These are phyloP conservation scores for Cyphomyrmex costatus DNA, from an alignment of 1,140 invertebrate species.

Conservation along the genomic window DNA sequence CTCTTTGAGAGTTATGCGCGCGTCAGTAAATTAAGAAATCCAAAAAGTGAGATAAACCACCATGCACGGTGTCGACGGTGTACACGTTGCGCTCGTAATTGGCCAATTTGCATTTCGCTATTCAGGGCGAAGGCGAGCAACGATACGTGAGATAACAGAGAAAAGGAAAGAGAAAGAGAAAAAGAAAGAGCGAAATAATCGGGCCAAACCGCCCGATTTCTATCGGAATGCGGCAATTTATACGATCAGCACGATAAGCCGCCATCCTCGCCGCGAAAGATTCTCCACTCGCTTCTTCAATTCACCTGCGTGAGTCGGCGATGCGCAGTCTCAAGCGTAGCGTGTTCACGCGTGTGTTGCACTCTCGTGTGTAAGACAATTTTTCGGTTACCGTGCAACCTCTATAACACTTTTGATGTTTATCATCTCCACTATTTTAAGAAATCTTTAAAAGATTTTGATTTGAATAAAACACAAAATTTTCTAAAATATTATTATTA, in stretches of 20 bases:
- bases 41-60: constrained; percentile 2
- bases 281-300: constrained; percentile 30
- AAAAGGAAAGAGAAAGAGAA: background rate
- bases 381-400: background rate
- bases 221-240: constrained; percentile 68
- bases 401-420: background rate
- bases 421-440: background rate
- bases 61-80: constrained; percentile 34
- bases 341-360: background rate
- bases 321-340: constrained; percentile 15
- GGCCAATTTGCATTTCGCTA: constrained; percentile 65
- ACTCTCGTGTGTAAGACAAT: background rate
- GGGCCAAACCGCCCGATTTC: constrained; percentile 57
- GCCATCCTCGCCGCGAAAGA: constrained; percentile 4
- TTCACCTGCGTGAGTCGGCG: constrained; percentile 44
- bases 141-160: constrained; percentile 57
- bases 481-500: background rate
- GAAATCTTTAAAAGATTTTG: background rate
- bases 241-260: constrained; percentile 55
- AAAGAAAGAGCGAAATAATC: constrained; percentile 24
- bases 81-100: constrained; percentile 55
- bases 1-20: background rate
- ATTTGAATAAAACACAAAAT: background rate
- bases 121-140: constrained; percentile 44
- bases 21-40: constrained; percentile 23